Percentiles rank a stretch among this genome's conserved stretches.
phyloP scores from a whole-genome alignment of 1,140 invertebrate genomes.

The Micrasema minimum region DNA sequence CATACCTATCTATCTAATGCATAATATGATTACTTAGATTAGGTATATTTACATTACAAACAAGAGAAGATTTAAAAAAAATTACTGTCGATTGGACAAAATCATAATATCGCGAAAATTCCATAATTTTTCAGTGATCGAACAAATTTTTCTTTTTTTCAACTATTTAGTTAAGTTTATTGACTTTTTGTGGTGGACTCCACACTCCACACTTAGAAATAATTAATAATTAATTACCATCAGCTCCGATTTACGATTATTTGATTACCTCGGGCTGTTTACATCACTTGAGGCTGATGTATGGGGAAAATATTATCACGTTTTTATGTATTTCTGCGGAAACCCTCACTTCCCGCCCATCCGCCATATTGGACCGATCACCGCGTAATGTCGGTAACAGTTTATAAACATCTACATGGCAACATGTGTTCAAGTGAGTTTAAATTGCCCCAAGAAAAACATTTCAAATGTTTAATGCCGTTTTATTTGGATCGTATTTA shows the following conservation, averaged over 20 bases:
- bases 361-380: constrained; percentile 16
- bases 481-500: constrained; percentile 50
- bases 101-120: no score
- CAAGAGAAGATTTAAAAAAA: no score
- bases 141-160: no score
- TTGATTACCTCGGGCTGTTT: background rate
- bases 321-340: constrained; percentile 22
- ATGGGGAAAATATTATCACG: constrained; percentile 14
- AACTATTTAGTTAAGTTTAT: no score
- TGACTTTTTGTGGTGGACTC: no score
- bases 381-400: constrained; percentile 47
- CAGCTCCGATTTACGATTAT: constrained; percentile 5
- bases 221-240: no score
- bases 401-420: constrained; percentile 43
- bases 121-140: no score
- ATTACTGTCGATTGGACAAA: no score
- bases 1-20: no score
- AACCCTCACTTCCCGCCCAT: background rate
- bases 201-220: no score
- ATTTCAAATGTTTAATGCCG: constrained; percentile 46
- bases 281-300: constrained; percentile 20
- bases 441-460: constrained; percentile 47
- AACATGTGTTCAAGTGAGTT: constrained; percentile 50
- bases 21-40: no score
- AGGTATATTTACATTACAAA: no score